Evolutionary conservation across 2,113 vertebrate species (phyloP), one percentile per base, ranked within the genome.

Genomic region (Osmerus mordax): DNA sequence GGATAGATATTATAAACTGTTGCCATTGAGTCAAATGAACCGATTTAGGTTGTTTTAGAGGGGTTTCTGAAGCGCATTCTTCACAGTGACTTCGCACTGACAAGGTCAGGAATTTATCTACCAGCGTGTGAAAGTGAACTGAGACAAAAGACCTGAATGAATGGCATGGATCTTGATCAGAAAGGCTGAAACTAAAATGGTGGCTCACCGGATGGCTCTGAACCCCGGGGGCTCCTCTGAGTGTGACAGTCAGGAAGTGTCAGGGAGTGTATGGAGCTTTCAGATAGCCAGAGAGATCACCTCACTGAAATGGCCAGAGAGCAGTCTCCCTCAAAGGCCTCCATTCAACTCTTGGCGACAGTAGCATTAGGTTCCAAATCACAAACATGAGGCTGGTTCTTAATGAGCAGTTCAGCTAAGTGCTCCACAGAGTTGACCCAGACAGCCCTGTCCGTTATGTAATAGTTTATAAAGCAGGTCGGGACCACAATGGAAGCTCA

Each of bases 341-440:
- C 71, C 25, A 66, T 81, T 83, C 67, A 78, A 56, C 66, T 16
- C 55, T 36, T 61, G 61, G 60, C 58, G 47, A 83, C 66, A 75
- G 59, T 16, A 63, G 61, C 77, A 70, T 76, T 74, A 60, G 18
- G 19, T n/a, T n/a, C 67, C 32, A 84, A 79, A 82, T 81, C 62
- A 68, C 76, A 78, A 74, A 78, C 75, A 87, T 56, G 79, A 74
- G 78, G 83, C 78, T 76, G 51, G 47, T 72, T 15, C 53, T 71
- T 84, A 80, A 77, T 75, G 70, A 75, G 52, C 0, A 25, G 58
- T 65, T 60, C 21, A 64, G 67, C 73, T 81, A 80, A 81, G 47
- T 52, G 76, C 25, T 5, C 67, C 36, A 32, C 3, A 29, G 65
- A 80, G 36, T 56, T 74, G 66, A 64, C 67, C 65, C 78, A 51